Evolutionary conservation across 37 sponge, comb jelly and placozoan genomes (phyloP), one percentile per base, ranked within the genome.

Genomic region (Haliclona indistincta): DNA sequence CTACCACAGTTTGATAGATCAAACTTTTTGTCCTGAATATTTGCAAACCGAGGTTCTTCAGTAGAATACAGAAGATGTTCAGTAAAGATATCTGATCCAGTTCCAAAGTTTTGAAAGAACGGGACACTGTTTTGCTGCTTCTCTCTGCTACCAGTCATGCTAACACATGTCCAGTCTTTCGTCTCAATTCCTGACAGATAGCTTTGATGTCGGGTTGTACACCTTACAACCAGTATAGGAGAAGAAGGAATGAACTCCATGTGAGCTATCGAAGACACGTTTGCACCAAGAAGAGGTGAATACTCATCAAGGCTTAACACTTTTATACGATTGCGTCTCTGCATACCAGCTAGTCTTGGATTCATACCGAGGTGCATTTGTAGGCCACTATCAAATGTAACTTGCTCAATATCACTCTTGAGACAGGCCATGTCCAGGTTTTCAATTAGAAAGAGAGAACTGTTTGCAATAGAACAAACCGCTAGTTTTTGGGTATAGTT

Each of bases 141-240:
- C 51, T 47, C 15, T 47, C 15, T 47, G 10, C 15, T 10, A 15
- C 15, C 15, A 17, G 15, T 47, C 15, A 23, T 68, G 8, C 30
- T 40, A 8, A 37, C 32, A 56, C 68, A 79, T 4, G 70, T 56
- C 79, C 79, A 79, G 30, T 79, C 79, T 7, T 79, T 79, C 32
- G 54, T 55, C 23, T 79, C 79, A 47, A 15, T 15, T 17, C 51
- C 51, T n/a, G n/a, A n/a, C 51, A 47, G 13, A 47, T 17, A 47
- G 15, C 51, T 47, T 47, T 10, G 10, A 20, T 38, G 39, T 38
- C 33, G 1, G 19, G 79, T 68, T 36, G 70, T 39, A 5, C 66
- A 22, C 54, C 79, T 20, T 34, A 68, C 20, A 13, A 79, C 19
- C 2, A 68, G 1, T n/a, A 79, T 22, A 0, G 70, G 60, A 0